These are phyloP conservation scores for Callipepla californica DNA, from an alignment of 2,113 vertebrate genomes.

Conservation along the genomic window DNA sequence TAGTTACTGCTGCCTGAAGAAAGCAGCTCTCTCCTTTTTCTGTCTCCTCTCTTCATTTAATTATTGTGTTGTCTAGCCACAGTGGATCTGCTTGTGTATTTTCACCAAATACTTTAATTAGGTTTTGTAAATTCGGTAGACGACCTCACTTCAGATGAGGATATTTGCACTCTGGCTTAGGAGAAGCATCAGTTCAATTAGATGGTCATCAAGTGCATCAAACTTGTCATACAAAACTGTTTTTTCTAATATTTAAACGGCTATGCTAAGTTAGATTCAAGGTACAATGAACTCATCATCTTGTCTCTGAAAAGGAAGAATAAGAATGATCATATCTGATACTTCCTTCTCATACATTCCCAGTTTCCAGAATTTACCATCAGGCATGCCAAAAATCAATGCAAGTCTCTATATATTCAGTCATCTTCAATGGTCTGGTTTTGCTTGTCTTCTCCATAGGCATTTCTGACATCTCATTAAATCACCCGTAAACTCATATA, in stretches of 20 bases:
- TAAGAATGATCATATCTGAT: not conserved
- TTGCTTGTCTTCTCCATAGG: not conserved
- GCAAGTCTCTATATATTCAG: not conserved
- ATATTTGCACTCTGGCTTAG: not conserved
- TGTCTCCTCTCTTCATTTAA: accelerated
- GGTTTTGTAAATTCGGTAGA: not conserved
- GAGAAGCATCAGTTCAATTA: not conserved
- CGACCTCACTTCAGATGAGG: not conserved
- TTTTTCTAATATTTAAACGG: accelerated
- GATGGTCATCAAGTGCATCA: accelerated
- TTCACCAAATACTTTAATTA: not conserved
- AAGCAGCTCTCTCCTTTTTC: not conserved
- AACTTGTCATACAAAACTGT: not conserved
- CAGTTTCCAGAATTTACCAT: not conserved
- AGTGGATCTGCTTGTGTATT: not conserved
- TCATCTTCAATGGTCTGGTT: not conserved
- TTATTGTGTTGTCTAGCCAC: not conserved
- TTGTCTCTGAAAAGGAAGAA: not conserved
- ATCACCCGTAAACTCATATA: not conserved
- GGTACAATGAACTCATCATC: not conserved
- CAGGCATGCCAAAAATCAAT: not conserved
- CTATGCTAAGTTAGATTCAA: not conserved
- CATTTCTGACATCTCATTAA: not conserved
- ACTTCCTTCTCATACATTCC: not conserved
- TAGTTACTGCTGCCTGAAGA: not conserved